Base-by-base conservation (phyloP, 2,113 vertebrate species). In the Eretmochelys imbricata region DNA sequence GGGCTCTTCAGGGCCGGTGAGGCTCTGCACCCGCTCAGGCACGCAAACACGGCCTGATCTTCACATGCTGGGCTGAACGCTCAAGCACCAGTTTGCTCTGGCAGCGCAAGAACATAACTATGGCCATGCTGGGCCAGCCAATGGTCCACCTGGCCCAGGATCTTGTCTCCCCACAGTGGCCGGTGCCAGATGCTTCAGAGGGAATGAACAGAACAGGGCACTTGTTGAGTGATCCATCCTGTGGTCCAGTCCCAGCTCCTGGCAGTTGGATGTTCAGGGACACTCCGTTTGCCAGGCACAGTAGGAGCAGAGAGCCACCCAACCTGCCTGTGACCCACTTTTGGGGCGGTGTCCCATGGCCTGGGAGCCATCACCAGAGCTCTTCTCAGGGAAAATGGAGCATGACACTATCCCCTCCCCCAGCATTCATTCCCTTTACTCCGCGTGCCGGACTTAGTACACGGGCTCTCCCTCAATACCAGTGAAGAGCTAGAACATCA, bases 41-140 rank as follows among this genome's bases (percentile, higher is more conserved):
- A n/a, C n/a, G 35, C 62, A 69, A 20, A 17, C 31, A 16, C 2
- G 4, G 35, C 31, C 62, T 69, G 6, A 17, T n/a, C 16, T 4
- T 35, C 35, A 72, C n/a, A 22, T 22, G n/a, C n/a, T 89, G 76
- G 25, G n/a, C 87, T 91, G 88, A 53, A 65, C 2, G 53, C 93
- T 95, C 96, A 12, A 93, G 93, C 91, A 88, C 89, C 0, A 4
- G 82, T 88, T 81, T 89, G 90, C 87, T 94, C 82, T 94, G 95
- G 88, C 93, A 94, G 79, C 42, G 59, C 29, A 31, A 62, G 27
- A 29, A 3, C 57, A 59, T 29, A 59, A 59, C 10, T 4, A 54
- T 19, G 4, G 27, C 57, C 27, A 59, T 10, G 11, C 11, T 29
- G 57, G 57, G 12, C 27, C 57, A 59, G 27, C 27, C 57, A 29